phyloP scores from a whole-genome alignment of 1,140 invertebrate genomes.

The Drosophila nannoptera region DNA sequence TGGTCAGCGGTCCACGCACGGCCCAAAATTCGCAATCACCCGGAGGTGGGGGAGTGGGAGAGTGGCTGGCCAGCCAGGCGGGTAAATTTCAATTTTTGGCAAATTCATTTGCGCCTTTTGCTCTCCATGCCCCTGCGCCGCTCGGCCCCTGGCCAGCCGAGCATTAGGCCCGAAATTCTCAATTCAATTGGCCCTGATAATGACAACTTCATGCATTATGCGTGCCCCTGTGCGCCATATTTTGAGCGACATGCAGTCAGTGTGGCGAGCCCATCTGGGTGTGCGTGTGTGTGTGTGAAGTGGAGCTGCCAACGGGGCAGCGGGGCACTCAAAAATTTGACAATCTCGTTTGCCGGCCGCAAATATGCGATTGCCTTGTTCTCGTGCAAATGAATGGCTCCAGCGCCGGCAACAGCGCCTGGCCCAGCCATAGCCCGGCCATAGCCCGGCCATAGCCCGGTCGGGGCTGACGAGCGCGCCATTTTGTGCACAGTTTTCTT shows the following conservation, averaged over 20 bases:
- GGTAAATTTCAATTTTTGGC: constrained; percentile 67
- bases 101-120: constrained; percentile 57
- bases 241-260: constrained; percentile 30
- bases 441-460: constrained; percentile 14
- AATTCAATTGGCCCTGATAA: constrained; percentile 79
- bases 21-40: constrained; percentile 63
- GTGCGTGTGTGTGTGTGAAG: constrained; percentile 1
- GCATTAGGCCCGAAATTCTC: constrained; percentile 75
- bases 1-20: constrained; percentile 27
- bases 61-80: not conserved
- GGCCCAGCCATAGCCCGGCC: not conserved
- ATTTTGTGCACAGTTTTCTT: constrained; percentile 54
- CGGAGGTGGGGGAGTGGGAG: not conserved
- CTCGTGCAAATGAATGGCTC: constrained; percentile 67
- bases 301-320: constrained; percentile 1
- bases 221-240: constrained; percentile 42
- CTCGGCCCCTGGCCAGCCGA: constrained; percentile 21
- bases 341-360: constrained; percentile 71
- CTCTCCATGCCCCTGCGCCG: constrained; percentile 22
- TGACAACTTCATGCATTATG: constrained; percentile 78
- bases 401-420: constrained; percentile 4
- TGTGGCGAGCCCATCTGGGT: too few species aligned
- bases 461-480: constrained; percentile 47
- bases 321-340: constrained; percentile 67
- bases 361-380: constrained; percentile 77